Percentiles rank a stretch among this genome's conserved stretches.
Conservation (phyloP, 2,113 vertebrate species). For the Mesocricetus auratus region DNA sequence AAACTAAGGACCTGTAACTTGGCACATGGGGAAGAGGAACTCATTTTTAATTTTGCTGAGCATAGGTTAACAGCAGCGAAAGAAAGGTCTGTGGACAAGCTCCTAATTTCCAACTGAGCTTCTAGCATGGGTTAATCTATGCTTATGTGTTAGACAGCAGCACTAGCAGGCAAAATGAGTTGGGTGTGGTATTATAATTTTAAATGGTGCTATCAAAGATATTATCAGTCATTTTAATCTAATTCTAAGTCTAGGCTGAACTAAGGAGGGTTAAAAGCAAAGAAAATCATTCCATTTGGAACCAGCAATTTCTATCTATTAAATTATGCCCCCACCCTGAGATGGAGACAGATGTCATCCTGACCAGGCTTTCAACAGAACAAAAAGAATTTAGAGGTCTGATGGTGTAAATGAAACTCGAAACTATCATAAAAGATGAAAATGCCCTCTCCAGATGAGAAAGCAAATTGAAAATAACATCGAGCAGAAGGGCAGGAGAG, state of each 20-base stretch:
- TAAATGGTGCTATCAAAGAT: background rate
- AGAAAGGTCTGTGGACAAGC: background rate
- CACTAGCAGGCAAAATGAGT: conserved; percentile 9
- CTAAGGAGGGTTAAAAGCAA: conserved; percentile 63
- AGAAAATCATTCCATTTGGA: conserved; percentile 60
- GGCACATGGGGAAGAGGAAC: background rate
- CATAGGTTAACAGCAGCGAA: background rate
- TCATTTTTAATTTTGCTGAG: background rate
- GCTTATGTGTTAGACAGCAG: conserved; percentile 16
- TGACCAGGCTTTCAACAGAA: conserved; percentile 63
- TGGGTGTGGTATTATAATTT: background rate
- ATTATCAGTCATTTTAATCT: conserved; percentile 44
- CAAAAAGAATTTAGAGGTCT: conserved; percentile 70
- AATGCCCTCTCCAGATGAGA: conserved; percentile 53
- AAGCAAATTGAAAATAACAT: conserved; percentile 67
- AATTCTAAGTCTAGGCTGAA: conserved; percentile 50
- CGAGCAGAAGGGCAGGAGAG: background rate
- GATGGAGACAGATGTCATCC: conserved; percentile 59
- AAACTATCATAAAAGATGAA: conserved; percentile 74
- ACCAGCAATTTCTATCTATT: conserved; percentile 3
- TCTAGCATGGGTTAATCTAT: background rate
- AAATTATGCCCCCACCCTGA: background rate
- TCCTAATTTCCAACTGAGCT: conserved; percentile 35
- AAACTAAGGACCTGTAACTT: background rate
- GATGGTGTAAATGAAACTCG: conserved; percentile 63